Percentiles rank a stretch among this genome's conserved stretches.
Evolutionary conservation across 2,888 invertebrate species (phyloP).

Genomic region (Drosophila cyrtoloma): DNA sequence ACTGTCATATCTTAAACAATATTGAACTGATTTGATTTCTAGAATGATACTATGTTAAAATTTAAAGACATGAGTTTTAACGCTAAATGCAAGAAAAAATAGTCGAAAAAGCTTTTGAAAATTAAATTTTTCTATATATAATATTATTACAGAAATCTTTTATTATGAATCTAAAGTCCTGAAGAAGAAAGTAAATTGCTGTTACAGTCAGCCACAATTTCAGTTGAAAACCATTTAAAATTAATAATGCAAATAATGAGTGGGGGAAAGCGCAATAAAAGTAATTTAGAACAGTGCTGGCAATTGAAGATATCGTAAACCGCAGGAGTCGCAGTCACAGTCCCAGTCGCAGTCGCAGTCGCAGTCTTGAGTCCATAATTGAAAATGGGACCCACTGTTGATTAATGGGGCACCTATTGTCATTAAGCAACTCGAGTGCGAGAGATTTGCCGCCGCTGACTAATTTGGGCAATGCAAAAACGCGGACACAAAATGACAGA

Average conservation of each 20-base stretch:
- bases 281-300: constrained; percentile 15
- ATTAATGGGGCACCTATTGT: constrained; percentile 52
- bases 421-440: constrained; percentile 33
- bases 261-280: constrained; percentile 6
- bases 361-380: not conserved
- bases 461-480: constrained; percentile 44
- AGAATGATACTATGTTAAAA: not conserved
- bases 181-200: not conserved
- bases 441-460: constrained; percentile 51
- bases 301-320: constrained; percentile 27
- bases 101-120: not conserved
- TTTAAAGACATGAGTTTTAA: not conserved
- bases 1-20: not conserved
- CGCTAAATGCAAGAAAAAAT: not conserved
- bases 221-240: constrained; percentile 12
- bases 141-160: not conserved
- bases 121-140: accelerated
- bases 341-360: not conserved
- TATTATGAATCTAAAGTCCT: not conserved
- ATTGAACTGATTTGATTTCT: not conserved
- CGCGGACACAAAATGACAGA: constrained; percentile 1
- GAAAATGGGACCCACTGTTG: constrained; percentile 31
- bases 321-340: constrained; percentile 15
- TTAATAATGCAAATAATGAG: constrained; percentile 18
- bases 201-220: not conserved